A percentile compares a stretch with the other conserved stretches of the same genome.
Conservation (phyloP, 2,113 vertebrate species). For the Sarotherodon lohbergeri region DNA sequence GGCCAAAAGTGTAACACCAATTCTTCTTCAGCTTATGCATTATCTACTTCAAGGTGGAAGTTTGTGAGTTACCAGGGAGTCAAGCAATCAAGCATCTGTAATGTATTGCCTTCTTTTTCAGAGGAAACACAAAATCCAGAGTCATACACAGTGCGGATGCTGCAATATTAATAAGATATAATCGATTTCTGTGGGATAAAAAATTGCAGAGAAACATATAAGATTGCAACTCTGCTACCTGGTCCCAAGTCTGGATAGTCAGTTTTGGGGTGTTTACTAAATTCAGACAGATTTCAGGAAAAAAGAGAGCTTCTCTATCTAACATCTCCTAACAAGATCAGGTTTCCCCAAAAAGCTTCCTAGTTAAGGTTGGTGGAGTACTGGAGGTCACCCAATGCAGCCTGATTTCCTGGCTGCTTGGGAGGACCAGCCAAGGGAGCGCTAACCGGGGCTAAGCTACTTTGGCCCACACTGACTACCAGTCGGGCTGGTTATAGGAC, state of each 20-base stretch:
- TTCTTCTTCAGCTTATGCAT: not conserved
- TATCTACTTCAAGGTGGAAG: not conserved
- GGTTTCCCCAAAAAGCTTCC: not conserved
- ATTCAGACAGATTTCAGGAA: not conserved
- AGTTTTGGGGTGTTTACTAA: not conserved
- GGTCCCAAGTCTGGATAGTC: not conserved
- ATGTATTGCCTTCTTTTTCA: not conserved
- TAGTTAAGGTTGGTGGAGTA: not conserved
- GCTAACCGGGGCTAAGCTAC: not conserved
- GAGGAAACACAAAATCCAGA: not conserved
- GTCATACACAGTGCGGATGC: not conserved
- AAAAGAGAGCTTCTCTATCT: not conserved
- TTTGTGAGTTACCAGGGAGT: not conserved
- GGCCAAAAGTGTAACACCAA: not conserved
- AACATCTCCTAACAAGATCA: not conserved
- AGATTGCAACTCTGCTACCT: not conserved
- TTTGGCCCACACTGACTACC: not conserved
- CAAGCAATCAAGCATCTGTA: not conserved
- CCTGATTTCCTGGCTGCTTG: not conserved
- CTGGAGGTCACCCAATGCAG: not conserved
- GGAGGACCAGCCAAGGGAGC: not conserved
- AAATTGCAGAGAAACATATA: not conserved
- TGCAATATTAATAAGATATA: not conserved
- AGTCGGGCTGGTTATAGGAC: not conserved
- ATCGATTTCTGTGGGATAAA: not conserved